Conservation (phyloP, 1,140 invertebrate species). For the Asobara japonica region DNA sequence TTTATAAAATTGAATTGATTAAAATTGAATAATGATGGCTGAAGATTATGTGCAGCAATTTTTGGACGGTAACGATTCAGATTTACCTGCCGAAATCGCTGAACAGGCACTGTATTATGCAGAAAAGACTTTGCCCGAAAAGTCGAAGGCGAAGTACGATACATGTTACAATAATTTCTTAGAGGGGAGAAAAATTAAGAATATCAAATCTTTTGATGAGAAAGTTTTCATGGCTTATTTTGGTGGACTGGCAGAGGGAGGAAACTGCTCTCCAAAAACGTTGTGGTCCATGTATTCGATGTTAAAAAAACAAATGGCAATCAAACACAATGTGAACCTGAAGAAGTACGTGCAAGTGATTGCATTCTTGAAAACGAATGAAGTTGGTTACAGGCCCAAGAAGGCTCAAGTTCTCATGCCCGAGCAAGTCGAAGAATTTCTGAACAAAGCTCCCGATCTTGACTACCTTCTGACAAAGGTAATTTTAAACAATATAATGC, state of each 20-base stretch:
- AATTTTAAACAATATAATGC: neutral
- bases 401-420: conserved; percentile 10
- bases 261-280: neutral
- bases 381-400: neutral
- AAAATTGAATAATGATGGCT: too few relatives aligned
- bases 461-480: conserved; percentile 29
- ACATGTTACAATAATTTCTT: neutral
- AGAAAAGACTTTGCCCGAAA: neutral
- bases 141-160: neutral
- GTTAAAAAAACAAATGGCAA: conserved; percentile 20
- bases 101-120: neutral
- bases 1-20: neutral
- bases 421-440: conserved; percentile 7
- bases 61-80: neutral
- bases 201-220: conserved; percentile 6
- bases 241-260: neutral
- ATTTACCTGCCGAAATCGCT: neutral
- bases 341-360: neutral
- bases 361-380: conserved; percentile 25
- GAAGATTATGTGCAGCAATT: neutral
- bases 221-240: conserved; percentile 28
- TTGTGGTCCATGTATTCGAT: conserved; percentile 28
- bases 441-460: conserved; percentile 27
- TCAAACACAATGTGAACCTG: conserved; percentile 26
- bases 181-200: neutral